A percentile compares a stretch with the other conserved stretches of the same genome.
Conservation (phyloP, 2,797 vertebrate genomes). For the Babyrousa celebensis region DNA sequence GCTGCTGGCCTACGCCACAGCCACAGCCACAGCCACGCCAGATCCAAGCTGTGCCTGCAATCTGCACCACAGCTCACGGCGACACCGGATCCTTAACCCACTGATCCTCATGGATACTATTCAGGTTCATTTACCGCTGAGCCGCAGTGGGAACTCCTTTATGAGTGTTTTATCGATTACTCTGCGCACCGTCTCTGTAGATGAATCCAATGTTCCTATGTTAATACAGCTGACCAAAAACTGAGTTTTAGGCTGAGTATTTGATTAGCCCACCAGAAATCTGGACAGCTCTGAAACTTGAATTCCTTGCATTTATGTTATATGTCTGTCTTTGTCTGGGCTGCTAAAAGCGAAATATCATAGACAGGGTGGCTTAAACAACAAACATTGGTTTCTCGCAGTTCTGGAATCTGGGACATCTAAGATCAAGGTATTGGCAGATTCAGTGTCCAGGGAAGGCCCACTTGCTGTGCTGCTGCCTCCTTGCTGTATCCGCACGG, state of each 20-base stretch:
- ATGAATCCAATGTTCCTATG: neutral
- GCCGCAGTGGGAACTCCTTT: neutral
- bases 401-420: neutral
- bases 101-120: no score
- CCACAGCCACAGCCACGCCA: no score
- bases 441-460: neutral
- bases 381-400: neutral
- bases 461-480: neutral
- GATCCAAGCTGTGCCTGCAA: no score
- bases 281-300: neutral
- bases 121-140: no score
- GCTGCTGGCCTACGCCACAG: no score
- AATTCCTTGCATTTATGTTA: conserved; percentile 48
- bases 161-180: conserved; percentile 62
- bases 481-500: neutral
- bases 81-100: no score
- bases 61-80: no score
- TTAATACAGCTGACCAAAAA: conserved; percentile 53
- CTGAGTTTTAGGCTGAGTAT: conserved; percentile 3
- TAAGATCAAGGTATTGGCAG: neutral
- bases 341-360: neutral
- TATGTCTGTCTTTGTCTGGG: neutral
- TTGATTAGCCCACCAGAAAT: conserved; percentile 47
- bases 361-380: neutral
- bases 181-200: neutral